Conservation (phyloP, 2,113 vertebrate species). For the Lepidothrix coronata region DNA sequence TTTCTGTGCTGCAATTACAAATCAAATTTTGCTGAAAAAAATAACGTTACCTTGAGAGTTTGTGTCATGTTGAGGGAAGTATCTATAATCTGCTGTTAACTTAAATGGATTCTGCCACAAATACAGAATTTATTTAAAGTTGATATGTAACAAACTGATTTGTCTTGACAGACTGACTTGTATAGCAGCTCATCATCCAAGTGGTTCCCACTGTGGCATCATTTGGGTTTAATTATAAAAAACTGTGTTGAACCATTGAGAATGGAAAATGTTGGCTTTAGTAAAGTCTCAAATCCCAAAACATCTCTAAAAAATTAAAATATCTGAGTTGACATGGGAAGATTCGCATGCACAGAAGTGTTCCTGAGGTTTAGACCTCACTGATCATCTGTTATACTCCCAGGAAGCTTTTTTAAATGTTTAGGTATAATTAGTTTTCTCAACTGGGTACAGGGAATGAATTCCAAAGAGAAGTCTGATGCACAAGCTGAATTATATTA, state of each 20-base stretch:
- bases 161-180: slow-evolving; percentile 5
- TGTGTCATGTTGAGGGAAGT: fast-evolving
- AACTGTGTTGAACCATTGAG: neutral
- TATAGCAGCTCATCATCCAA: neutral
- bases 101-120: neutral
- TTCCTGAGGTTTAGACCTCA: slow-evolving; percentile 22
- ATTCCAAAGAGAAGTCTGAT: neutral
- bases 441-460: neutral
- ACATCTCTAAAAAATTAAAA: neutral
- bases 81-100: neutral
- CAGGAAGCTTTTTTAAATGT: neutral
- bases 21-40: neutral
- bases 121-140: neutral
- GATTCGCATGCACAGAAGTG: neutral
- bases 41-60: neutral
- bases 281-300: neutral
- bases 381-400: neutral
- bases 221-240: slow-evolving; percentile 33
- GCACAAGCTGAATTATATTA: neutral
- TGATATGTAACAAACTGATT: neutral
- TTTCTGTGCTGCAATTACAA: neutral
- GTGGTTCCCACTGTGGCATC: neutral
- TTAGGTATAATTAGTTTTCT: slow-evolving; percentile 25
- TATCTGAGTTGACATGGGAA: neutral
- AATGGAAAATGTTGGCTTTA: slow-evolving; percentile 4